Conservation (phyloP, 2,113 vertebrate species). For the Trochalopteron elliotii region DNA sequence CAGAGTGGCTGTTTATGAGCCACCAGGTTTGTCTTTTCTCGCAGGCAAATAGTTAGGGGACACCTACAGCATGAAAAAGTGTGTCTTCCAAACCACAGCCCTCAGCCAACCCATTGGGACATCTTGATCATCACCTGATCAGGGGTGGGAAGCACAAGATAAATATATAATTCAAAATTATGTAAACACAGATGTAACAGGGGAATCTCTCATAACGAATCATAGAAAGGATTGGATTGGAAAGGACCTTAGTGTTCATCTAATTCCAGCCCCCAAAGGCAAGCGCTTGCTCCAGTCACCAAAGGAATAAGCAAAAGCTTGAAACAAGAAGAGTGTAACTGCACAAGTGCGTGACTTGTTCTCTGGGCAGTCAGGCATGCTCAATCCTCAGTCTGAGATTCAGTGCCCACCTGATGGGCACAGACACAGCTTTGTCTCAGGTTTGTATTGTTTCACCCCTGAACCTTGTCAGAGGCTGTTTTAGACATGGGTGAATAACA, state of each 20-base stretch:
- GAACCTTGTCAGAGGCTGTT: not conserved
- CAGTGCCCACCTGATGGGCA: not conserved
- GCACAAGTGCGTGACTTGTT: rapidly evolving
- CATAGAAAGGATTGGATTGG: not conserved
- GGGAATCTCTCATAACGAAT: not conserved
- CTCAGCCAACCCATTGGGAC: not conserved
- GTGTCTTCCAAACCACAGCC: not conserved
- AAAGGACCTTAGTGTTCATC: not conserved
- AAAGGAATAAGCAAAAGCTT: not conserved
- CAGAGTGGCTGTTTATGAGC: not conserved
- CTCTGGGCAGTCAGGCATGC: not conserved
- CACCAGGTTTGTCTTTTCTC: not conserved
- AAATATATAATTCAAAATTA: not conserved
- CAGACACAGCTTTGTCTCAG: not conserved
- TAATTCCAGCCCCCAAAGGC: not conserved
- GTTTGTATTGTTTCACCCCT: not conserved
- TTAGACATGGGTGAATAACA: not conserved
- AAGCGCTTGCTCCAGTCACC: not conserved
- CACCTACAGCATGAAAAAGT: not conserved
- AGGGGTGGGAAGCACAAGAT: not conserved
- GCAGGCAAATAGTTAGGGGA: not conserved
- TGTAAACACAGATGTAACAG: not conserved
- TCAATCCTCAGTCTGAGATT: rapidly evolving
- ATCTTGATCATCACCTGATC: not conserved
- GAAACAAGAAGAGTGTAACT: not conserved